These are phyloP conservation scores for Uloborus plumipes DNA, from an alignment of 2,888 invertebrate species.

Conservation along the genomic window DNA sequence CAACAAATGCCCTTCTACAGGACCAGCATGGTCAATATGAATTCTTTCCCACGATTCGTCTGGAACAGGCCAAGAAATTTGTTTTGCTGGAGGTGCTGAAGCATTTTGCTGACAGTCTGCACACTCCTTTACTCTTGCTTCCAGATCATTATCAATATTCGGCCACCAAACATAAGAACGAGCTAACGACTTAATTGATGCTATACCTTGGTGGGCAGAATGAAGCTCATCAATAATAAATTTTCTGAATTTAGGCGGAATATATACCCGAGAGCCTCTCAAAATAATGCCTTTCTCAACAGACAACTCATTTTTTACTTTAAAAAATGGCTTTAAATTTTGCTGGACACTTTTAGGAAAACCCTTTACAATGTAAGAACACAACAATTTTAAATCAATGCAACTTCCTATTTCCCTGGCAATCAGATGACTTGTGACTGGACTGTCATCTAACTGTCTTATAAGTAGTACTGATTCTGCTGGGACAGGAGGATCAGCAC, in stretches of 20 bases:
- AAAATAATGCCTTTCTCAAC: conserved; percentile 67
- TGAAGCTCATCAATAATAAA: conserved; percentile 67
- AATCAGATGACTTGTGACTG: conserved; percentile 15
- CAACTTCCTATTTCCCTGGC: neutral
- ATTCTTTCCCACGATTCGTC: conserved; percentile 70
- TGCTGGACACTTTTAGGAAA: conserved; percentile 1
- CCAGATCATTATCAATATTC: conserved; percentile 66
- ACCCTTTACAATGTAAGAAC: conserved; percentile 2
- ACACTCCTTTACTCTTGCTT: conserved; percentile 35
- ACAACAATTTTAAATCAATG: neutral
- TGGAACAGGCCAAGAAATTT: conserved; percentile 49
- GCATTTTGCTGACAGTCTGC: conserved; percentile 3
- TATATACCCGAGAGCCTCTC: conserved; percentile 66
- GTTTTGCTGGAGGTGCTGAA: conserved; percentile 1
- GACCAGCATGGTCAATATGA: conserved; percentile 73
- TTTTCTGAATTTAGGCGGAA: conserved; percentile 66
- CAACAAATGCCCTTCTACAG: conserved; percentile 68
- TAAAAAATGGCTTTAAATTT: neutral
- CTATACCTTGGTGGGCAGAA: conserved; percentile 68
- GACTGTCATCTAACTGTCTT: conserved; percentile 12
- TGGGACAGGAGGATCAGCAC: neutral
- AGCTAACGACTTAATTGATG: conserved; percentile 68
- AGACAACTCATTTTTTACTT: conserved; percentile 43
- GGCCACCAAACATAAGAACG: conserved; percentile 69
- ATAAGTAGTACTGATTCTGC: conserved; percentile 20